Evolutionary conservation across 2,888 invertebrate genomes (phyloP), one percentile per base, ranked within the genome.

Genomic region (Nudaria mundana): DNA sequence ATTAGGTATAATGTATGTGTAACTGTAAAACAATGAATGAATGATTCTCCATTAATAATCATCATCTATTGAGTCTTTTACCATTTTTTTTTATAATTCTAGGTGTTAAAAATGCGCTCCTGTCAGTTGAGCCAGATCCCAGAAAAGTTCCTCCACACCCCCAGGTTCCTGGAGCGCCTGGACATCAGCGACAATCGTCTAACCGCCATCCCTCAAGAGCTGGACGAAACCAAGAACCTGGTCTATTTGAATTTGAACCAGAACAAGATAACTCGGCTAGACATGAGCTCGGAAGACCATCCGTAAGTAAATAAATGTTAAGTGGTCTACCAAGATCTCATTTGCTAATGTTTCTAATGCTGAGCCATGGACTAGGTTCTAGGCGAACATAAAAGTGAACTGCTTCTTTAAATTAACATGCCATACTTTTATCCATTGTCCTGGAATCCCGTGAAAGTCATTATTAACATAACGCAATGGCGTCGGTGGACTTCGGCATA

Each of bases 41-140:
- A n/a, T n/a, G n/a, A n/a, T n/a, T n/a, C n/a, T n/a, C n/a, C n/a
- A n/a, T n/a, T n/a, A 23, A 23, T 23, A n/a, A n/a, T 6, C 10
- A 10, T 23, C n/a, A 5, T 3, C 10, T 5, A 2, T 10, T 3
- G 23, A 1, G n/a, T n/a, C 0, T 2, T 7, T 3, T 5, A 5
- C 3, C 2, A 8, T 8, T 15, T 2, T 30, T 7, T 11, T 8
- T 24, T 22, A 2, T 5, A 7, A 4, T 40, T 63, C 24, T 66
- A 94, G 94, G 86, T 90, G 3, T 80, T 96, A 11, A 92, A 94
- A 59, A 75, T 96, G 70, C 92, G 94, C 0, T 91, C 92, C 34
- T 94, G 94, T 51, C 85, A 90, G 36, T 67, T 96, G 0, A 71
- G 76, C 0, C 81, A 85, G 1, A 72, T 96, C 13, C 93, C 94